Conservation (phyloP, 2,888 invertebrate species). For the Siphlonurus alternatus region DNA sequence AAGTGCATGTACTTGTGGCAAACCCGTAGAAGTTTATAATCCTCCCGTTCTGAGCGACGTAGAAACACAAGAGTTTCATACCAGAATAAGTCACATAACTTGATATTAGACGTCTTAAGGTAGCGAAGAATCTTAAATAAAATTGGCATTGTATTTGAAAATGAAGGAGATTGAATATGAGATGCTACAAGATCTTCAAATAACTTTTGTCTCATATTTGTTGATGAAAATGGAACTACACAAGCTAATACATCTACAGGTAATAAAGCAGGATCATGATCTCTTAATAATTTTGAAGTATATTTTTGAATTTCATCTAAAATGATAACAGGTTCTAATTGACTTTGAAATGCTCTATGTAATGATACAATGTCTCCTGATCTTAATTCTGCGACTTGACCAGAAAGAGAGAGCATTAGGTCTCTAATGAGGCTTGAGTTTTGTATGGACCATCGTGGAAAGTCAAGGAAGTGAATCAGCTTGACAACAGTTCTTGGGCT, state of each 20-base stretch:
- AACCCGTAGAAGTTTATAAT: conserved; percentile 24
- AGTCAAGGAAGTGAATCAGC: conserved; percentile 27
- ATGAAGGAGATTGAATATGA: conserved; percentile 13
- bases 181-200: conserved; percentile 24
- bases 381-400: conserved; percentile 24
- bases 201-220: conserved; percentile 24
- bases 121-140: conserved; percentile 30
- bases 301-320: conserved; percentile 26
- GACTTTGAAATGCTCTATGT: conserved; percentile 29
- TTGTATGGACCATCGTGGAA: conserved; percentile 29
- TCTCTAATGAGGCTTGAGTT: conserved; percentile 21
- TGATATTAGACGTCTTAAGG: conserved; percentile 30
- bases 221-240: conserved; percentile 28
- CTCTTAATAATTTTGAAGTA: conserved; percentile 24
- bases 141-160: conserved; percentile 21
- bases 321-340: conserved; percentile 32
- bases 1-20: conserved; percentile 36
- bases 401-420: conserved; percentile 25
- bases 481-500: conserved; percentile 19
- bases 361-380: conserved; percentile 23
- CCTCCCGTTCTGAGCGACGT: conserved; percentile 16
- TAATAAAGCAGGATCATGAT: conserved; percentile 20
- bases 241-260: conserved; percentile 26
- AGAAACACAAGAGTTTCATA: conserved; percentile 24
- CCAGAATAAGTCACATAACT: conserved; percentile 32